Conservation (phyloP, 1,140 invertebrate genomes). For the Hermetia illucens region DNA sequence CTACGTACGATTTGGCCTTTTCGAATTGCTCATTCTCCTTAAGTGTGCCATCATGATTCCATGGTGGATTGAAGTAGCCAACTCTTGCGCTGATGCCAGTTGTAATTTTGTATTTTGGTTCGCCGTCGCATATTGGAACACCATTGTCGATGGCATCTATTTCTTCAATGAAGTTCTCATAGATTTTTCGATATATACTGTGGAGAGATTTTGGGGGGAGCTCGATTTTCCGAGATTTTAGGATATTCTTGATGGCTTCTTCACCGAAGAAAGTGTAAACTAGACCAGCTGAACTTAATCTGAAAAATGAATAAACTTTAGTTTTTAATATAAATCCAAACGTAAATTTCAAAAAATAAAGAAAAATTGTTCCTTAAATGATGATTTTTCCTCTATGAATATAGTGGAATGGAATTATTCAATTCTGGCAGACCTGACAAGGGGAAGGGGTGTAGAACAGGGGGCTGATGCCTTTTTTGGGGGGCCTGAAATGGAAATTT, state of each 20-base stretch:
- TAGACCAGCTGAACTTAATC: constrained; percentile 90
- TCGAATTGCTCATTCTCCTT: constrained; percentile 44
- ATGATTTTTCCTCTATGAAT: no score
- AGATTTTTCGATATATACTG: constrained; percentile 67
- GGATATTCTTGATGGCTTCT: constrained; percentile 49
- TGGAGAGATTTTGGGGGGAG: constrained; percentile 37
- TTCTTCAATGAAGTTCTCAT: constrained; percentile 83
- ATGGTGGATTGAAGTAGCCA: constrained; percentile 64
- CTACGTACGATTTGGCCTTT: constrained; percentile 65
- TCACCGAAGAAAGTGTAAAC: constrained; percentile 86
- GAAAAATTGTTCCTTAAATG: no score
- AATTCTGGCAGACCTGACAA: no score
- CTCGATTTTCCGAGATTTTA: constrained; percentile 28
- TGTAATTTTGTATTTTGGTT: constrained; percentile 64
- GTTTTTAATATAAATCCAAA: no score
- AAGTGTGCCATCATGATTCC: constrained; percentile 54
- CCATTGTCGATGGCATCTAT: constrained; percentile 97
- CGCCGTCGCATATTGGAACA: constrained; percentile 58
- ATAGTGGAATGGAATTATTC: no score
- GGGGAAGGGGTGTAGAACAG: no score
- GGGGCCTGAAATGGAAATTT: no score
- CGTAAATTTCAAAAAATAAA: no score
- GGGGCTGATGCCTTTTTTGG: no score
- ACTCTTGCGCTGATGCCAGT: constrained; percentile 69
- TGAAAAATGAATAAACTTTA: constrained; percentile 30